Conservation (phyloP, 2,113 vertebrate species). For the Cepphus grylle region DNA sequence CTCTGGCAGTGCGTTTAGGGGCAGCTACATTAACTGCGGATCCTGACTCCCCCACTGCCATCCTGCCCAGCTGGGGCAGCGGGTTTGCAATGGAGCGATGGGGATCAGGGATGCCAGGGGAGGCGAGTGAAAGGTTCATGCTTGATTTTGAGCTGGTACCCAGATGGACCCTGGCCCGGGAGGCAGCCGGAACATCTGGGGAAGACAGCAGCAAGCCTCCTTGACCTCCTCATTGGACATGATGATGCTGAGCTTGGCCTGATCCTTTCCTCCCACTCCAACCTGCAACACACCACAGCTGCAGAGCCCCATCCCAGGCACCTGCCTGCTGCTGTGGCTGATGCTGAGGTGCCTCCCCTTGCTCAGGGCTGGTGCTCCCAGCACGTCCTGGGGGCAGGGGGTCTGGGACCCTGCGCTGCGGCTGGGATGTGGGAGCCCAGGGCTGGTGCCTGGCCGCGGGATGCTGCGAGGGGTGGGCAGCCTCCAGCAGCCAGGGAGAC, state of each 20-base stretch:
- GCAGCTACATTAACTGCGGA: constrained; percentile 39
- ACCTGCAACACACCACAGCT: not conserved
- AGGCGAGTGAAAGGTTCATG: not conserved
- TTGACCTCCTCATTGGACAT: not conserved
- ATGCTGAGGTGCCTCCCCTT: not conserved
- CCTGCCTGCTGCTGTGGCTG: not conserved
- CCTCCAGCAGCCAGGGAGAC: not conserved
- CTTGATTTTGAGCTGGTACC: not conserved
- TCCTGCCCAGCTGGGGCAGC: not conserved
- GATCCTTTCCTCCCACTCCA: not conserved
- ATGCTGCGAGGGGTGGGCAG: not conserved
- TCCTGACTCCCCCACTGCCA: not conserved
- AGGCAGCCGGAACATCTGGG: not conserved
- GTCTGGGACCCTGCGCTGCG: fast-evolving
- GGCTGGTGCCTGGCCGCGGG: fast-evolving
- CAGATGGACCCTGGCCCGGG: not conserved
- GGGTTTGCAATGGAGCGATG: not conserved
- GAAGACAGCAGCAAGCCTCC: not conserved
- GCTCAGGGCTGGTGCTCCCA: not conserved
- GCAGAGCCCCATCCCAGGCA: not conserved
- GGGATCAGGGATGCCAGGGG: not conserved
- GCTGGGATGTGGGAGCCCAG: fast-evolving
- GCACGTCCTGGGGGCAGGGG: not conserved
- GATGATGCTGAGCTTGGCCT: not conserved
- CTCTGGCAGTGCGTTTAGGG: constrained; percentile 52